A percentile compares a stretch with the other conserved stretches of the same genome.
phyloP scores from a whole-genome alignment of 2,888 invertebrate species.

The Zele albiditarsus region DNA sequence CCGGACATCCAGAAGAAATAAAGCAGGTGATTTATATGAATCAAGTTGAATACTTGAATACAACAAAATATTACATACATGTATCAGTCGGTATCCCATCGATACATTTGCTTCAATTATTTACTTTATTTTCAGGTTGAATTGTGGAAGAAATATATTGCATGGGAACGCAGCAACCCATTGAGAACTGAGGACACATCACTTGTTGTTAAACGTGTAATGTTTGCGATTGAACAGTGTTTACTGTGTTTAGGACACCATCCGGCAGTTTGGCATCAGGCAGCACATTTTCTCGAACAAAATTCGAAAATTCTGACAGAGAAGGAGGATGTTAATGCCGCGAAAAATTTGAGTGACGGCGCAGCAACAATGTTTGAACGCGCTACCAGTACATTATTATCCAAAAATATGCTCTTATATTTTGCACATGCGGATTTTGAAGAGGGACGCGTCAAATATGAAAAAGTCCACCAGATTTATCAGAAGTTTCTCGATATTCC shows the following conservation, averaged over 20 bases:
- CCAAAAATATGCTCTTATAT: constrained; percentile 93
- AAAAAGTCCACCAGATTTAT: constrained; percentile 97
- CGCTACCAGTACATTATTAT: constrained; percentile 91
- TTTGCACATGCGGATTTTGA: constrained; percentile 99
- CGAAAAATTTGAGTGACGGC: constrained; percentile 94
- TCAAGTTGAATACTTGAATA: not conserved
- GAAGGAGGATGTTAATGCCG: constrained; percentile 95
- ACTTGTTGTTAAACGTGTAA: constrained; percentile 92
- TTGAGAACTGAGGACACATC: constrained; percentile 96
- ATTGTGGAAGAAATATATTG: constrained; percentile 98
- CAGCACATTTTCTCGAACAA: constrained; percentile 96
- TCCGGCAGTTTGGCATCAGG: constrained; percentile 99
- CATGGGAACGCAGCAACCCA: constrained; percentile 98
- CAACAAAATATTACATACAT: not conserved
- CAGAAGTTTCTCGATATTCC: constrained; percentile 90
- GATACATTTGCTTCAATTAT: not conserved
- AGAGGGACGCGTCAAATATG: constrained; percentile 95
- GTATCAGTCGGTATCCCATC: too few relatives aligned
- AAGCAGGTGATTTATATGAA: constrained; percentile 82
- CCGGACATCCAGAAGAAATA: constrained; percentile 89
- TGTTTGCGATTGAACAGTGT: constrained; percentile 99
- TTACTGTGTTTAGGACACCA: constrained; percentile 96
- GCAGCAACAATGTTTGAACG: constrained; percentile 96
- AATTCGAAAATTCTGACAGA: constrained; percentile 94
- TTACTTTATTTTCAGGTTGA: constrained; percentile 83